Percentiles rank a stretch among this genome's conserved stretches.
These are phyloP conservation scores for Leptoclinus maculatus DNA, from an alignment of 2,797 vertebrate species.

Conservation along the genomic window DNA sequence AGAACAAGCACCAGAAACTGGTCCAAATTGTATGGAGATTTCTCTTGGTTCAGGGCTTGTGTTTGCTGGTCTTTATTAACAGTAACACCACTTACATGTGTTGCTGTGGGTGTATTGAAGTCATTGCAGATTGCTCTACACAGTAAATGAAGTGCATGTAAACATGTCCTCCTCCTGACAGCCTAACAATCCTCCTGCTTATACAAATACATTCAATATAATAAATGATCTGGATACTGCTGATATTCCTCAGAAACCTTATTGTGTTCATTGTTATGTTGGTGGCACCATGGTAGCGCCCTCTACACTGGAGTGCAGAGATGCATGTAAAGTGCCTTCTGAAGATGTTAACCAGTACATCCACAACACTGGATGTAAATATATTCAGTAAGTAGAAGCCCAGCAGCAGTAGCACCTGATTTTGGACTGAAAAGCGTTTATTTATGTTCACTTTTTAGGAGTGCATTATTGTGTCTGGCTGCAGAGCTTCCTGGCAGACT, in stretches of 20 bases:
- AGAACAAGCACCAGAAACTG: slow-evolving; percentile 14
- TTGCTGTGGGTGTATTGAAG: background rate
- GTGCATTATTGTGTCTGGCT: slow-evolving; percentile 21
- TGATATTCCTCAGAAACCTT: slow-evolving; percentile 12
- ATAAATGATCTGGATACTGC: slow-evolving; percentile 13
- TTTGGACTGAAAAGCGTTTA: slow-evolving; percentile 23
- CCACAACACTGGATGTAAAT: slow-evolving; percentile 21
- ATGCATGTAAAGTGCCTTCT: slow-evolving; percentile 33
- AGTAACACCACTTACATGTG: background rate
- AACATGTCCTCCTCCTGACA: background rate
- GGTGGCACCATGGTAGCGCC: slow-evolving; percentile 36
- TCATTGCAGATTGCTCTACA: background rate
- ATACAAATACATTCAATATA: background rate
- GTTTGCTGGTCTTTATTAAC: background rate
- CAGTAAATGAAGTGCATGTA: background rate
- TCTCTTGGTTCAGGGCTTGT: background rate
- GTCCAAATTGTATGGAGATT: background rate
- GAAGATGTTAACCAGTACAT: slow-evolving; percentile 40
- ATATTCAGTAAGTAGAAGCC: slow-evolving; percentile 25
- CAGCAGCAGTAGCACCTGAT: slow-evolving; percentile 13
- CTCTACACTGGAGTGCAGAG: background rate
- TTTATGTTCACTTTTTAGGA: slow-evolving; percentile 25
- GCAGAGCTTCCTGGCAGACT: background rate
- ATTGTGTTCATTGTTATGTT: slow-evolving; percentile 33
- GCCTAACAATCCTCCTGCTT: background rate